These are phyloP conservation scores for Microctonus brassicae DNA, from an alignment of 2,888 invertebrate species.

Conservation along the genomic window DNA sequence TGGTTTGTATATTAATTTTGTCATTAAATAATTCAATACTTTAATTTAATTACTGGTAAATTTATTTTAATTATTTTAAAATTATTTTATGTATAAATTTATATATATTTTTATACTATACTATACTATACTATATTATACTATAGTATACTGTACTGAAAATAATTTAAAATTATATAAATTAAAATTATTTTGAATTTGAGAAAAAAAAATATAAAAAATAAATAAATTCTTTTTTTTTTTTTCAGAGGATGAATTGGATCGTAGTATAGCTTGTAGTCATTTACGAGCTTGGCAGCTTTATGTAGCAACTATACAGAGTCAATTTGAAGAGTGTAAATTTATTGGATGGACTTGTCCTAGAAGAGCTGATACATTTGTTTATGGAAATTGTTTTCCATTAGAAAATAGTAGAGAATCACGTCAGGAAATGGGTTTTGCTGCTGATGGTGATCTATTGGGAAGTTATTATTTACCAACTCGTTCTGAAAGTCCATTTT, in stretches of 20 bases:
- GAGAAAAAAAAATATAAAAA: too few relatives aligned
- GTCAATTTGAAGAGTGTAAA: slow-evolving; percentile 68
- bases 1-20: slow-evolving; percentile 63
- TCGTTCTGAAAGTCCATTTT: slow-evolving; percentile 70
- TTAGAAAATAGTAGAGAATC: slow-evolving; percentile 59
- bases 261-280: slow-evolving; percentile 73
- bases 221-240: not conserved
- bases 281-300: slow-evolving; percentile 73
- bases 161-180: slow-evolving; percentile 29
- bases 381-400: slow-evolving; percentile 73
- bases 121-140: too few relatives aligned
- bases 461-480: slow-evolving; percentile 74
- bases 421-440: slow-evolving; percentile 65
- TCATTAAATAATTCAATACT: not conserved
- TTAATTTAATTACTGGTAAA: not conserved
- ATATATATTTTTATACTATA: too few relatives aligned
- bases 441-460: slow-evolving; percentile 61
- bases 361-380: slow-evolving; percentile 70
- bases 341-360: slow-evolving; percentile 73
- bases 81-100: too few relatives aligned
- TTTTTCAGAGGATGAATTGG: slow-evolving; percentile 68
- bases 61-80: too few relatives aligned
- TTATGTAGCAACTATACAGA: slow-evolving; percentile 71
- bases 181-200: too few relatives aligned
- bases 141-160: too few relatives aligned